A percentile compares a stretch with the other conserved stretches of the same genome.
These are phyloP conservation scores for Aramus guarauna DNA, from an alignment of 2,113 vertebrate genomes.

Conservation along the genomic window DNA sequence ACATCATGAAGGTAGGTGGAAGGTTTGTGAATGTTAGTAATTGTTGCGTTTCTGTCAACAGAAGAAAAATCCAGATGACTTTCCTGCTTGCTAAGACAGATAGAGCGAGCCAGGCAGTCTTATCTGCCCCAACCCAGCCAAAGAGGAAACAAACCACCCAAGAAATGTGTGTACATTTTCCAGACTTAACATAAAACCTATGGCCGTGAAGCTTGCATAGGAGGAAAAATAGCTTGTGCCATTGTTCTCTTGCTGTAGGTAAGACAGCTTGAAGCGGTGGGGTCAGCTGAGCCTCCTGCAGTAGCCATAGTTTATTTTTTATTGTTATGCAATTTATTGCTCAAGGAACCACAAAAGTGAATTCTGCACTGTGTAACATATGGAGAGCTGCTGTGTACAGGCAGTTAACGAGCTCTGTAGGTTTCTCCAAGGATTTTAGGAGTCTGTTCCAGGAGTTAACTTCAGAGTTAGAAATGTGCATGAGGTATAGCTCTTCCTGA, in stretches of 20 bases:
- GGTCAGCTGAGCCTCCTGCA: not conserved
- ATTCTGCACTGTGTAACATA: not conserved
- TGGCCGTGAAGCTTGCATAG: not conserved
- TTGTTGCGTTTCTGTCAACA: not conserved
- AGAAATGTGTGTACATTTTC: not conserved
- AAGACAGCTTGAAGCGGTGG: not conserved
- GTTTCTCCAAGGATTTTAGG: not conserved
- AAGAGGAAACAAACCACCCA: not conserved
- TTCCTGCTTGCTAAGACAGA: not conserved
- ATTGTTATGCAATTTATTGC: not conserved
- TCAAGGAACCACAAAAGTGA: not conserved
- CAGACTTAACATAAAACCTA: not conserved
- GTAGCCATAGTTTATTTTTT: not conserved
- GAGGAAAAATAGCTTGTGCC: not conserved
- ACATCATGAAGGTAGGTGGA: slow-evolving; percentile 91
- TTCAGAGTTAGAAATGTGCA: not conserved
- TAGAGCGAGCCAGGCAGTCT: not conserved
- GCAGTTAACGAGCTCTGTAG: not conserved
- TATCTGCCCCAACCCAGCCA: not conserved
- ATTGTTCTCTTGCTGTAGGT: not conserved
- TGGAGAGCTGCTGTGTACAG: not conserved
- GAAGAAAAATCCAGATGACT: not conserved
- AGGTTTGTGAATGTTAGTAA: not conserved
- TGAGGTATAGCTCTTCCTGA: not conserved
- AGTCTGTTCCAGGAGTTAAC: not conserved